phyloP scores from a whole-genome alignment of 2,888 invertebrate species.

The Strigamia crassipes region DNA sequence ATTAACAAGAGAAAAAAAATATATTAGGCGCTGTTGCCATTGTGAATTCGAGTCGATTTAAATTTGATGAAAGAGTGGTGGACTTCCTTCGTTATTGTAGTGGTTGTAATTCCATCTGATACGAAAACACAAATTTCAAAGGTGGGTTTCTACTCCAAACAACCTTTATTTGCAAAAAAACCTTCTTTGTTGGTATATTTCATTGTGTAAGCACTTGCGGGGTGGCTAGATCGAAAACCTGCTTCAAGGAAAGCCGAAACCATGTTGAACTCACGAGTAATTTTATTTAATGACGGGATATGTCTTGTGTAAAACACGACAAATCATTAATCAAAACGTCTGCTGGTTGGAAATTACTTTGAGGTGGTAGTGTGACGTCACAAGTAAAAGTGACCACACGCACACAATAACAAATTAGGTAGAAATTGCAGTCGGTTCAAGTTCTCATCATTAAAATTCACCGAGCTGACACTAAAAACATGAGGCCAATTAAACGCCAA shows the following conservation, averaged over 20 bases:
- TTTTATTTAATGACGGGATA: conserved; percentile 32
- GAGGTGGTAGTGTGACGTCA: conserved; percentile 10
- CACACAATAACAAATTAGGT: neutral
- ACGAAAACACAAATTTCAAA: neutral
- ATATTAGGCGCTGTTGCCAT: conserved; percentile 6
- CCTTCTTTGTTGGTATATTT: neutral
- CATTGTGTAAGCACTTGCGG: conserved; percentile 20
- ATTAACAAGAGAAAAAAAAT: neutral
- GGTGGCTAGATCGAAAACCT: neutral
- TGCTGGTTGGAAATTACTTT: neutral
- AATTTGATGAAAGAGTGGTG: conserved; percentile 18
- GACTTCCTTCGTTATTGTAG: conserved; percentile 20
- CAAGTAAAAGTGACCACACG: neutral
- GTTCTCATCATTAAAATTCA: conserved; percentile 22
- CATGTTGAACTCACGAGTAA: conserved; percentile 23
- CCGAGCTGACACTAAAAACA: neutral
- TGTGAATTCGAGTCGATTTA: neutral
- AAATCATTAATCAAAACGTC: conserved; percentile 38
- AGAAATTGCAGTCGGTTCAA: neutral
- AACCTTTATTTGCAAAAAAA: conserved; percentile 7
- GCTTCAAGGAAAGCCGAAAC: neutral
- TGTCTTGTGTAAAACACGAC: conserved; percentile 35
- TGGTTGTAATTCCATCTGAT: neutral
- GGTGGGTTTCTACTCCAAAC: neutral
- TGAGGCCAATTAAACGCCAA: conserved; percentile 25